Percentiles rank a stretch among this genome's conserved stretches.
Conservation (phyloP, 2,888 invertebrate species). For the Molanna angustata region DNA sequence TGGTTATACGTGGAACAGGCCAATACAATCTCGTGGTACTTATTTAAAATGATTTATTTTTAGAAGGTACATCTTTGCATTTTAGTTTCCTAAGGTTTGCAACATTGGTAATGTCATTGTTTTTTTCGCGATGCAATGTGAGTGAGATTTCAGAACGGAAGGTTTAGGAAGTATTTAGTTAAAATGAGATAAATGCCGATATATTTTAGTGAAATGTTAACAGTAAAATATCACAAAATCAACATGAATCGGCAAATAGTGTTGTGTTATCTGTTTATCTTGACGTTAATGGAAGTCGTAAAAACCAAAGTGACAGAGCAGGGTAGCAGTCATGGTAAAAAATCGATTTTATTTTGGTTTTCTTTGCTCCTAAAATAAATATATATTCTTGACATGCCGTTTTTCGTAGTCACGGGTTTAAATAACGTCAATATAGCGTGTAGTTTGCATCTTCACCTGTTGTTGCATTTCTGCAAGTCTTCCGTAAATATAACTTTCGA, state of each 20-base stretch:
- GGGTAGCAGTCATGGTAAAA: slow-evolving; percentile 73
- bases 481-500: slow-evolving; percentile 12
- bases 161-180: slow-evolving; percentile 19
- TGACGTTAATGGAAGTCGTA: slow-evolving; percentile 65
- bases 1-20: too few relatives aligned
- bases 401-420: slow-evolving; percentile 10
- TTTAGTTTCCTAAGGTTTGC: slow-evolving; percentile 16
- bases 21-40: too few relatives aligned
- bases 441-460: too few relatives aligned
- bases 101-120: slow-evolving; percentile 26
- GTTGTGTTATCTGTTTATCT: slow-evolving; percentile 65
- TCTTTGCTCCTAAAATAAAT: slow-evolving; percentile 24
- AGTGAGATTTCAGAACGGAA: slow-evolving; percentile 21
- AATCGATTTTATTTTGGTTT: slow-evolving; percentile 31
- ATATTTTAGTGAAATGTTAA: slow-evolving; percentile 21
- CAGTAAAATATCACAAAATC: slow-evolving; percentile 37
- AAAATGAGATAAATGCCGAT: slow-evolving; percentile 27
- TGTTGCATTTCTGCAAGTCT: slow-evolving; percentile 12
- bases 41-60: too few relatives aligned
- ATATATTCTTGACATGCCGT: slow-evolving; percentile 10
- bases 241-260: slow-evolving; percentile 58
- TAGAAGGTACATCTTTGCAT: too few relatives aligned
- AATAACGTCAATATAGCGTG: too few relatives aligned
- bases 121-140: slow-evolving; percentile 29
- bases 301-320: slow-evolving; percentile 69